Conservation (phyloP, 2,888 invertebrate genomes). For the Troilus luridus region DNA sequence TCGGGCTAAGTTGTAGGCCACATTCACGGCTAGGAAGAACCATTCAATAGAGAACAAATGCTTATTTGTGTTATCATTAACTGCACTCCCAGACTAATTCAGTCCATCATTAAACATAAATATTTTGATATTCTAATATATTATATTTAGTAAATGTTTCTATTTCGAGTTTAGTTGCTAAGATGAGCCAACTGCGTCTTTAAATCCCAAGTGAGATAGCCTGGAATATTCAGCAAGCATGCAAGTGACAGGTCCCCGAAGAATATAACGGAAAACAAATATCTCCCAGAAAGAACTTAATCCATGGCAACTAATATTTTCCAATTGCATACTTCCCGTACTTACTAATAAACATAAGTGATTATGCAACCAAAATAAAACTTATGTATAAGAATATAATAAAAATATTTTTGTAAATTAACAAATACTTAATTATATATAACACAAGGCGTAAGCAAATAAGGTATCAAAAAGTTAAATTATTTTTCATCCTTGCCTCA, state of each 20-base stretch:
- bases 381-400: no score
- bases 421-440: no score
- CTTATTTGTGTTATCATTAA: no score
- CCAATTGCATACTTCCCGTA: not conserved
- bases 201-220: not conserved
- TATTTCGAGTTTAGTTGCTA: not conserved
- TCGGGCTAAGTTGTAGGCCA: no score
- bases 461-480: no score
- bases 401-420: no score
- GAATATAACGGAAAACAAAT: not conserved
- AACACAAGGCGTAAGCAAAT: no score
- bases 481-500: no score
- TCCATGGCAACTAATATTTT: not conserved
- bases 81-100: no score
- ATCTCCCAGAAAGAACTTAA: not conserved
- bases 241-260: not conserved
- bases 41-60: no score
- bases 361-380: not conserved
- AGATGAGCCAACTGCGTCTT: not conserved
- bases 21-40: no score
- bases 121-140: not conserved
- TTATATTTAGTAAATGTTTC: not conserved
- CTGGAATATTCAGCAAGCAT: not conserved
- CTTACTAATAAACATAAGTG: not conserved
- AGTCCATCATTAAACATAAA: no score